A percentile compares a stretch with the other conserved stretches of the same genome.
phyloP scores from a whole-genome alignment of 2,797 vertebrate genomes.

The Argentina silus region DNA sequence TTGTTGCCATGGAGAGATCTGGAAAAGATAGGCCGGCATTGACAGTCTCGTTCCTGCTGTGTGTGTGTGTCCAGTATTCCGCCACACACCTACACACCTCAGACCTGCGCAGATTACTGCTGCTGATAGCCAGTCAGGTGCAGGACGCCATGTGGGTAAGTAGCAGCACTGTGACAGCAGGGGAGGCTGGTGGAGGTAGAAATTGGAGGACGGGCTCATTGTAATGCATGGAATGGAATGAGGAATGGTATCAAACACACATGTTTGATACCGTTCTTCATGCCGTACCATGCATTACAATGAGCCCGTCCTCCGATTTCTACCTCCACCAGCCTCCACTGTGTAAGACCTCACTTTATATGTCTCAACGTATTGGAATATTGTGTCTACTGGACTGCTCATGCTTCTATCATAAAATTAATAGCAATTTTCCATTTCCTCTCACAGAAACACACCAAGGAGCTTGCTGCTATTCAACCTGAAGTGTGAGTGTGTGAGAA shows the following conservation, averaged over 20 bases:
- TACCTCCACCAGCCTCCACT: no score
- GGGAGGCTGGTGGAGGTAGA: background rate
- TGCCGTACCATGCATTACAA: no score
- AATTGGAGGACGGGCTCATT: no score
- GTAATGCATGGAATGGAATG: no score
- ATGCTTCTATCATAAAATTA: background rate
- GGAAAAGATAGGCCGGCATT: conserved; percentile 50
- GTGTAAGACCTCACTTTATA: no score
- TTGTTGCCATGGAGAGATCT: conserved; percentile 54
- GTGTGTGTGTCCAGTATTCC: conserved; percentile 74
- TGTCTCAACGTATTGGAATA: no score
- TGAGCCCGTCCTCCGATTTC: no score
- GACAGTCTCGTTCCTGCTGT: conserved; percentile 72
- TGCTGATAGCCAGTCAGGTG: conserved; percentile 71
- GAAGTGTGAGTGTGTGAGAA: conserved; percentile 67
- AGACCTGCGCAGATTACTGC: conserved; percentile 75
- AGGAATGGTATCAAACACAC: no score
- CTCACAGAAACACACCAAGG: conserved; percentile 75
- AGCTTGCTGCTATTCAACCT: conserved; percentile 69
- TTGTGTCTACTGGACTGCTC: background rate
- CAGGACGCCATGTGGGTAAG: conserved; percentile 80
- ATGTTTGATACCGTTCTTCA: no score
- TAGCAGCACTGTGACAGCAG: conserved; percentile 3
- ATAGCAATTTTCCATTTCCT: conserved; percentile 8
- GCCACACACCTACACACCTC: conserved; percentile 62